phyloP scores from a whole-genome alignment of 2,113 vertebrate genomes.

The Gymnarchus niloticus region DNA sequence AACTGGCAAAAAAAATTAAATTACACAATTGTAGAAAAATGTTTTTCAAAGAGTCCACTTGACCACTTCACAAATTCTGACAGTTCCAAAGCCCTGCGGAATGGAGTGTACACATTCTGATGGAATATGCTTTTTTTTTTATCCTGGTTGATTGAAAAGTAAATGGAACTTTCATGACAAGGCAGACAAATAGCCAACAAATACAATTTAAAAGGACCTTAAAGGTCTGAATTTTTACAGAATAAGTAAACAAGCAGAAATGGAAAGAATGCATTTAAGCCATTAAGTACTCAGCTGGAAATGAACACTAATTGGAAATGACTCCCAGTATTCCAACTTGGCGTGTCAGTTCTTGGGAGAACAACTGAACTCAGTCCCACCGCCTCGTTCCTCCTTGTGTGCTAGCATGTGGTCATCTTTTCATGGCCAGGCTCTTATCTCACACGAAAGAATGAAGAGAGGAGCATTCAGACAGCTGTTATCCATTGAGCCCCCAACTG shows the following conservation, averaged over 20 bases:
- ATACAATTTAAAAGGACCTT: background rate
- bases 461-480: background rate
- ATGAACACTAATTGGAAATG: background rate
- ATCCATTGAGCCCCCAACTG: background rate
- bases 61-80: background rate
- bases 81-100: background rate
- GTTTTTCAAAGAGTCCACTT: conserved; percentile 1
- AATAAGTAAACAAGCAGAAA: background rate
- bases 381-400: background rate
- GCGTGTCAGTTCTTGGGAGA: background rate
- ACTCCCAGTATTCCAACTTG: background rate
- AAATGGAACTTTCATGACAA: background rate
- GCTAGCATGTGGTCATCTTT: background rate
- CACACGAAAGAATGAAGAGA: background rate
- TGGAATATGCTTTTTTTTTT: background rate
- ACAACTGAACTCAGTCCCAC: background rate
- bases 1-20: background rate
- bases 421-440: background rate
- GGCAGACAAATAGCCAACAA: background rate
- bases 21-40: background rate
- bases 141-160: background rate
- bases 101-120: background rate
- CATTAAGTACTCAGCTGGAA: background rate
- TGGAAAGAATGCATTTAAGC: conserved; percentile 2
- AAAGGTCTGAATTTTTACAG: background rate